Percentiles rank a stretch among this genome's conserved stretches.
Evolutionary conservation across 1,140 invertebrate species (phyloP).

Genomic region (Psix sp.): DNA sequence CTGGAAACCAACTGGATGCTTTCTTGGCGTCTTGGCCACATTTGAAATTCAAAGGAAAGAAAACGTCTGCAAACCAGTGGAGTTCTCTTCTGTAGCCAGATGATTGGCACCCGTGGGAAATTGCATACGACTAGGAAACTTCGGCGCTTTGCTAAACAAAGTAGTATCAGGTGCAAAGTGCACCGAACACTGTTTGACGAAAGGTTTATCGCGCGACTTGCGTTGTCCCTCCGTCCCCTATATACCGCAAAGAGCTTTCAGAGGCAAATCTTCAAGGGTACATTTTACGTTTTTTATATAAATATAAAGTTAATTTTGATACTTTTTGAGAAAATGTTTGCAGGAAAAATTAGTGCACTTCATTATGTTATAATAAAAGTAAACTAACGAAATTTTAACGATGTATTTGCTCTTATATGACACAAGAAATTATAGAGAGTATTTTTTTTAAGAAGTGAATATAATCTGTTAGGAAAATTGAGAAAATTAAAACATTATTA

Average conservation of each 20-base stretch:
- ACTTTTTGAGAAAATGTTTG: no score
- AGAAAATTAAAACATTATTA: no score
- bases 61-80: slow-evolving; percentile 29
- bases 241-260: slow-evolving; percentile 41
- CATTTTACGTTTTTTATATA: no score
- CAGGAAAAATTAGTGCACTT: no score
- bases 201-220: slow-evolving; percentile 54
- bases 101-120: slow-evolving; percentile 56
- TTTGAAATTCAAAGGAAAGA: slow-evolving; percentile 54
- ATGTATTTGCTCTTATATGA: no score
- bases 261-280: slow-evolving; percentile 20
- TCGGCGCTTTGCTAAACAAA: slow-evolving; percentile 49
- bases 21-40: slow-evolving; percentile 7
- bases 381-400: no score
- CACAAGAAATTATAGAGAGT: no score
- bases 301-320: no score
- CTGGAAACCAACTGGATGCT: no score
- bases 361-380: no score
- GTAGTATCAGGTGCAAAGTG: slow-evolving; percentile 55
- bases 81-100: slow-evolving; percentile 25
- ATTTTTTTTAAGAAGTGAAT: no score
- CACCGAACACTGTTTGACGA: slow-evolving; percentile 49
- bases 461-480: no score
- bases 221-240: slow-evolving; percentile 16
- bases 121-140: slow-evolving; percentile 39